Conservation (phyloP, 1,140 invertebrate genomes). For the Pseudomyrmex pallidus region DNA sequence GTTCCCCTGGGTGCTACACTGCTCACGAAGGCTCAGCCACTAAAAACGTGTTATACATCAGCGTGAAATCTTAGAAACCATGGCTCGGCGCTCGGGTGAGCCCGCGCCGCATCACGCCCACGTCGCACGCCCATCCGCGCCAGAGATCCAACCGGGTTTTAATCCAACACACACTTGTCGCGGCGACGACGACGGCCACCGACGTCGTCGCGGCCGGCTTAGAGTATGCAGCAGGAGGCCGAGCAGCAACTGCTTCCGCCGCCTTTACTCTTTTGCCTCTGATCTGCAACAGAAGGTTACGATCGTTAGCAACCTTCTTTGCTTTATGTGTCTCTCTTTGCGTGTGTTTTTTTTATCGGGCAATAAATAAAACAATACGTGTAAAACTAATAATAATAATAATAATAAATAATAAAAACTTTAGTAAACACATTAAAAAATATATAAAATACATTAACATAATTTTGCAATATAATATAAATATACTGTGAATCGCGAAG, state of each 20-base stretch:
- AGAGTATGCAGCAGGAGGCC: conserved; percentile 96
- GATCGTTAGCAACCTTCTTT: background rate
- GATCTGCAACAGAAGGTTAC: conserved; percentile 90
- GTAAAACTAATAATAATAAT: no score
- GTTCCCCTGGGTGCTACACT: conserved; percentile 71
- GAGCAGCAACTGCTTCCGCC: conserved; percentile 96
- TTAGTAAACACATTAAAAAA: no score
- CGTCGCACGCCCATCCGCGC: conserved; percentile 71
- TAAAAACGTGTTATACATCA: conserved; percentile 80
- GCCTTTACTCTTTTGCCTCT: conserved; percentile 97
- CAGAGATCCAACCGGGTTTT: conserved; percentile 69
- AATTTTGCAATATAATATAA: no score
- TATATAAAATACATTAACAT: no score
- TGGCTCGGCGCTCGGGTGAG: conserved; percentile 77
- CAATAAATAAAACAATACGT: no score
- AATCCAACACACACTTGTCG: no score
- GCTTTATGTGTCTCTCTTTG: no score
- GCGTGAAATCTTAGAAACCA: conserved; percentile 83
- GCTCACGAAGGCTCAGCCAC: conserved; percentile 81
- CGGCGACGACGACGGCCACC: conserved; percentile 69
- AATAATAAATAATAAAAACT: no score
- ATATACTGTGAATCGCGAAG: no score
- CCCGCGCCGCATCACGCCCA: conserved; percentile 70
- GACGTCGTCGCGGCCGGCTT: conserved; percentile 82
- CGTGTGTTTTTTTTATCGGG: no score